Conservation (phyloP, 2,888 invertebrate genomes). For the Rhamphomyia laevipes region DNA sequence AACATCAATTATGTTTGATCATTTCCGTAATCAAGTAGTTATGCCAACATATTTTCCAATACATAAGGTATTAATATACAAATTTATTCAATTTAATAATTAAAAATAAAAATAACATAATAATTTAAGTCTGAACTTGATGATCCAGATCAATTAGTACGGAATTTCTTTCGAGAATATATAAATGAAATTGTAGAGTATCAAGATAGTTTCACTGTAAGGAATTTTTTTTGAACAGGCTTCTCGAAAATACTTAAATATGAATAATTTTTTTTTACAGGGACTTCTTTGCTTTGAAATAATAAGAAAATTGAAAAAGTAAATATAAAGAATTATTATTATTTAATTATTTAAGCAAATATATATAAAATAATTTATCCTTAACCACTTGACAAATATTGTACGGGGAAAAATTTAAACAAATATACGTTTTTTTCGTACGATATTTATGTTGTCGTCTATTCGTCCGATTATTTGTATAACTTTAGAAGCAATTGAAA, state of each 20-base stretch:
- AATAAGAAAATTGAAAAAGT: slow-evolving; percentile 16
- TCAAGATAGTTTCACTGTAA: slow-evolving; percentile 20
- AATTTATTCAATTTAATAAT: not conserved
- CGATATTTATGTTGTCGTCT: no score
- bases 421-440: no score
- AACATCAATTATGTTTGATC: slow-evolving; percentile 28
- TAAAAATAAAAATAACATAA: not conserved
- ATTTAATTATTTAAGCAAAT: no score
- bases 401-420: no score
- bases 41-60: slow-evolving; percentile 25
- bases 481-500: no score
- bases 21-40: slow-evolving; percentile 22
- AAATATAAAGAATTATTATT: not conserved
- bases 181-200: slow-evolving; percentile 10
- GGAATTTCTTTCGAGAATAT: slow-evolving; percentile 24
- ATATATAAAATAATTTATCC: no score
- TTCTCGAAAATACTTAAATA: not conserved
- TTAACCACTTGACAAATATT: no score
- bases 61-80: slow-evolving; percentile 16
- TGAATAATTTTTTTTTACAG: slow-evolving; percentile 11
- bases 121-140: slow-evolving; percentile 17
- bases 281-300: slow-evolving; percentile 23
- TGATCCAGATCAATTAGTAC: slow-evolving; percentile 26
- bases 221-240: no score
- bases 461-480: no score